Evolutionary conservation across 2,113 vertebrate species (phyloP), one percentile per base, ranked within the genome.

Genomic region (Equus quagga): DNA sequence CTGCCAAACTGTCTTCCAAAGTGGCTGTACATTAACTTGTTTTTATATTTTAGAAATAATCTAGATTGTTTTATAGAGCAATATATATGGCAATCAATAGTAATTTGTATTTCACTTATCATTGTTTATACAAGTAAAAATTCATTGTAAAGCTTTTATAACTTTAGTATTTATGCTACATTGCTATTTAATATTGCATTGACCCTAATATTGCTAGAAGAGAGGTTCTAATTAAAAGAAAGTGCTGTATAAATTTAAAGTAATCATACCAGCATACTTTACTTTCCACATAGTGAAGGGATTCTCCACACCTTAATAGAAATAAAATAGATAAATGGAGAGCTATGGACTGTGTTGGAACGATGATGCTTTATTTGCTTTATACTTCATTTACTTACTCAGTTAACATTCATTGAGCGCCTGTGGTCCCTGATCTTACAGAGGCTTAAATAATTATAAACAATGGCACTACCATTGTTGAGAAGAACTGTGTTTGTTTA

Each of bases 41-140:
- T 91, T 75, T 82, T 75, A 6, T 62, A 76, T 56, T 76, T 96
- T 92, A 67, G 10, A 89, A 96, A 75, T 46, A 73, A 65, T 67
- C 10, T 70, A 62, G 33, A 33, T 65, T 69, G 44, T 85, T 79
- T 90, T 93, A 78, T 62, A 72, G 51, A 73, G 11, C 2, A 76
- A 4, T 49, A 1, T 60, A 23, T 81, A 26, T 75, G 14, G 17
- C 7, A 76, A 41, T 84, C 8, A 80, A 13, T 85, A 54, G 15
- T 91, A 80, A 90, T 79, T 90, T 91, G 2, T 75, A 91, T 87
- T 83, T 89, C 51, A 83, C 8, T 75, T 54, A 89, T 21, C 51
- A 79, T 67, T 65, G 33, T 96, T 94, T 83, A 89, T 8, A 72
- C n/a, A 85, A 73, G 26, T 79, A 70, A 88, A 96, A 73, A 67